Evolutionary conservation across 2,113 vertebrate species (phyloP).

Genomic region (Phaethornis superciliosus): DNA sequence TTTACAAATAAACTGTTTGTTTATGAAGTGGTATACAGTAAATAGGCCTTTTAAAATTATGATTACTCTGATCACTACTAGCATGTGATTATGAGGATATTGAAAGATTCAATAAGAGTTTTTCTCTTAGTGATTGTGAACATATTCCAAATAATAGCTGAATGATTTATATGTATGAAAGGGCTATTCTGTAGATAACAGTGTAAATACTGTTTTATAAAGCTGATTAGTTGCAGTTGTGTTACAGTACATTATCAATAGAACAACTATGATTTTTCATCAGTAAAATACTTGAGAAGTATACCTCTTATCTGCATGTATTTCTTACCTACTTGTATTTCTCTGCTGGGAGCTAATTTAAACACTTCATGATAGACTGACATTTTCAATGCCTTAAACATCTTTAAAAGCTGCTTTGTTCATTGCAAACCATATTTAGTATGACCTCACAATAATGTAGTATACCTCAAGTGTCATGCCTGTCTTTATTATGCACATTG

Average conservation of each 20-base stretch:
- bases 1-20: background rate
- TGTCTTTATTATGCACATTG: conserved; percentile 67
- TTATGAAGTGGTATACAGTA: background rate
- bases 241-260: background rate
- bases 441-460: conserved; percentile 78
- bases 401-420: conserved; percentile 72
- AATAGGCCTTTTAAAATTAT: background rate
- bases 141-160: background rate
- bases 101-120: background rate
- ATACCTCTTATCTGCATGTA: conserved; percentile 36
- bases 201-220: background rate
- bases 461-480: conserved; percentile 69
- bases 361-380: conserved; percentile 73
- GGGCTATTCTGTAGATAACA: background rate
- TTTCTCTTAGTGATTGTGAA: background rate
- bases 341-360: conserved; percentile 70
- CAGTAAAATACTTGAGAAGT: conserved; percentile 37
- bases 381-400: conserved; percentile 70
- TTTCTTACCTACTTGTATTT: conserved; percentile 53
- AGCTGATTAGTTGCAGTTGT: background rate
- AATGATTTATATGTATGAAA: background rate
- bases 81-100: background rate
- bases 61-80: background rate
- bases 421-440: conserved; percentile 78
- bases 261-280: background rate